Percentiles rank a stretch among this genome's conserved stretches.
phyloP scores from a whole-genome alignment of 2,797 vertebrate genomes.

The Mastacembelus armatus region DNA sequence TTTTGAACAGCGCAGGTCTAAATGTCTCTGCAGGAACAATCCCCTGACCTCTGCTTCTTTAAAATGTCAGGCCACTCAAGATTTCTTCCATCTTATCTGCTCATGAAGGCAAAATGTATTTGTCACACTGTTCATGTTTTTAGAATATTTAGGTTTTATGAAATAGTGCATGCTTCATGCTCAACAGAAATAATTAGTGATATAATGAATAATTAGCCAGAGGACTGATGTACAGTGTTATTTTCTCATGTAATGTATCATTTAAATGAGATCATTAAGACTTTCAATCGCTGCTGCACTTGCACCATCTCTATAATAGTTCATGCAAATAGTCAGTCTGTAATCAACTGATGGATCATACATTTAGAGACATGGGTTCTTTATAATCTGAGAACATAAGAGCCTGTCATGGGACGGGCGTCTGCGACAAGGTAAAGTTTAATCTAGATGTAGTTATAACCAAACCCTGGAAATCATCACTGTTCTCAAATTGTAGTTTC shows the following conservation, averaged over 20 bases:
- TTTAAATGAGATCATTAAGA: conserved; percentile 15
- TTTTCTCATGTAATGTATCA: conserved; percentile 10
- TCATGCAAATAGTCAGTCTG: conserved; percentile 12
- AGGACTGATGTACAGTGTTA: background rate
- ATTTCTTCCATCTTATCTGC: background rate
- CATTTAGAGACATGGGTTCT: conserved; percentile 15
- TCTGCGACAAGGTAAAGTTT: background rate
- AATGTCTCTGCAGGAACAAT: background rate
- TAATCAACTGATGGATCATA: conserved; percentile 37
- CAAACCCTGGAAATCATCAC: background rate
- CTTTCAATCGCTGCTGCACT: background rate
- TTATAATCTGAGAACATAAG: conserved; percentile 33
- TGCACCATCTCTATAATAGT: background rate
- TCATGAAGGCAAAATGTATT: background rate
- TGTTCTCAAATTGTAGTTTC: background rate
- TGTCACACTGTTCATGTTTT: background rate
- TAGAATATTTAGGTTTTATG: background rate
- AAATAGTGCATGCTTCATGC: background rate
- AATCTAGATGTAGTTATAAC: background rate
- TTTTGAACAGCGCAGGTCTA: background rate
- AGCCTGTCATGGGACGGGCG: too few species aligned
- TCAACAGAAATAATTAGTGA: background rate
- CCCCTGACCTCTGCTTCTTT: conserved; percentile 1
- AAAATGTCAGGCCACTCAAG: conserved; percentile 33
- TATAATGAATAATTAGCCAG: conserved; percentile 4